Conservation (phyloP, 2,113 vertebrate genomes). For the Rana temporaria region DNA sequence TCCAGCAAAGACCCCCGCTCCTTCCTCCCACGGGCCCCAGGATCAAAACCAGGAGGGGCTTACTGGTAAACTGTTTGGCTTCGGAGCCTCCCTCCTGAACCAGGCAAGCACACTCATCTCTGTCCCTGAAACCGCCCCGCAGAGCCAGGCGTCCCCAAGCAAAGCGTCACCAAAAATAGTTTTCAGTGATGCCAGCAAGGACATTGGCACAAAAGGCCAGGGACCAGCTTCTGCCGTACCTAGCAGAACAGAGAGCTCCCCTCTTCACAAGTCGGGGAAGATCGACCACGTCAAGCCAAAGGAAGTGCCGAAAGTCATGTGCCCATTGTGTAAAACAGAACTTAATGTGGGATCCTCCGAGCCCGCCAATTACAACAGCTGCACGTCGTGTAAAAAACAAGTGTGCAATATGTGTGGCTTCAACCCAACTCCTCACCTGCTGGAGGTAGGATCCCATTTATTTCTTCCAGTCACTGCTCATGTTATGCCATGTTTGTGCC, state of each 20-base stretch:
- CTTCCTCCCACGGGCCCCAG: conserved; percentile 64
- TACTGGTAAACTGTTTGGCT: conserved; percentile 95
- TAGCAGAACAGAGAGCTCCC: conserved; percentile 58
- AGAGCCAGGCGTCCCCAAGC: conserved; percentile 81
- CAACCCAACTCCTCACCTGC: conserved; percentile 93
- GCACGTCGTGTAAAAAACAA: conserved; percentile 90
- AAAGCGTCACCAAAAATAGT: conserved; percentile 90
- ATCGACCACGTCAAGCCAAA: conserved; percentile 72
- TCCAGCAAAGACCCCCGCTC: conserved; percentile 76
- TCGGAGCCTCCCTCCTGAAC: conserved; percentile 93
- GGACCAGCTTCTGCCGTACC: conserved; percentile 70
- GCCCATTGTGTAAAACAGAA: conserved; percentile 93
- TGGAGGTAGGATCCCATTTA: conserved; percentile 86
- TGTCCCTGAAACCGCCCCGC: conserved; percentile 81
- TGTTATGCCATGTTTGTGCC: background rate
- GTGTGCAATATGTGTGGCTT: conserved; percentile 99
- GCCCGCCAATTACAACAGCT: conserved; percentile 91
- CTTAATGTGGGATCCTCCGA: conserved; percentile 84
- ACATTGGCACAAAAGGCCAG: conserved; percentile 77
- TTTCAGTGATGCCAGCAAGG: conserved; percentile 82
- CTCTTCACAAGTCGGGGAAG: conserved; percentile 65
- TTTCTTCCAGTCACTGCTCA: background rate
- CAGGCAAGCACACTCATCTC: conserved; percentile 96
- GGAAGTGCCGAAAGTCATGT: conserved; percentile 78
- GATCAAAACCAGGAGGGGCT: conserved; percentile 93